These are phyloP conservation scores for Apotomis betuletana DNA, from an alignment of 2,888 invertebrate genomes.

Conservation along the genomic window DNA sequence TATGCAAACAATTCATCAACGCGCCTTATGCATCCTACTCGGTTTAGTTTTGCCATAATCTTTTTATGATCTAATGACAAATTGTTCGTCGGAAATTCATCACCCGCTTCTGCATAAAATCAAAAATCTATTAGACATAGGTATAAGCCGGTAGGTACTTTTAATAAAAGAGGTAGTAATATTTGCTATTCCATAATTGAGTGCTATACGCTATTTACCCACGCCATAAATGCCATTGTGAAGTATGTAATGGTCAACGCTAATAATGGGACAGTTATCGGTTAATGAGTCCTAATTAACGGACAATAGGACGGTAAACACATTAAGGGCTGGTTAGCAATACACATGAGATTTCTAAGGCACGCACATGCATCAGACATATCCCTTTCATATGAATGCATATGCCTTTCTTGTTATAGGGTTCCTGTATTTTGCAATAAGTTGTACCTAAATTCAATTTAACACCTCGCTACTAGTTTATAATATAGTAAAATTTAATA, in stretches of 20 bases:
- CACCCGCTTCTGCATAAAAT: background rate
- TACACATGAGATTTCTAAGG: too few species aligned
- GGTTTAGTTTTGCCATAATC: background rate
- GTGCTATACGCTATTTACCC: slow-evolving; percentile 5
- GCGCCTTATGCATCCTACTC: slow-evolving; percentile 42
- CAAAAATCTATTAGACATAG: background rate
- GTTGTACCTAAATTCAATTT: too few species aligned
- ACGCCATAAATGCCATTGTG: slow-evolving; percentile 15
- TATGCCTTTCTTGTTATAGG: too few species aligned
- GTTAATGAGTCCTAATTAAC: slow-evolving; percentile 27
- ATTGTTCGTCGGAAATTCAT: slow-evolving; percentile 6
- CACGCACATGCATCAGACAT: too few species aligned
- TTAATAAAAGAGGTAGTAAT: background rate
- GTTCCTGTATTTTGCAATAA: too few species aligned
- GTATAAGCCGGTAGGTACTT: background rate
- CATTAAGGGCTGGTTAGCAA: slow-evolving; percentile 7
- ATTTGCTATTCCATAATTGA: slow-evolving; percentile 1
- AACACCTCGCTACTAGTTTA: too few species aligned
- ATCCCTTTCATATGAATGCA: too few species aligned
- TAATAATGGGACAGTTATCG: slow-evolving; percentile 12
- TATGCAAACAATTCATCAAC: slow-evolving; percentile 55
- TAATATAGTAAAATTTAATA: too few species aligned
- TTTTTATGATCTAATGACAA: background rate
- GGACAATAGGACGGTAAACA: slow-evolving; percentile 9
- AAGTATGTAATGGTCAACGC: slow-evolving; percentile 14